Evolutionary conservation across 2,113 vertebrate genomes (phyloP).

Genomic region (Aegotheles bennettii): DNA sequence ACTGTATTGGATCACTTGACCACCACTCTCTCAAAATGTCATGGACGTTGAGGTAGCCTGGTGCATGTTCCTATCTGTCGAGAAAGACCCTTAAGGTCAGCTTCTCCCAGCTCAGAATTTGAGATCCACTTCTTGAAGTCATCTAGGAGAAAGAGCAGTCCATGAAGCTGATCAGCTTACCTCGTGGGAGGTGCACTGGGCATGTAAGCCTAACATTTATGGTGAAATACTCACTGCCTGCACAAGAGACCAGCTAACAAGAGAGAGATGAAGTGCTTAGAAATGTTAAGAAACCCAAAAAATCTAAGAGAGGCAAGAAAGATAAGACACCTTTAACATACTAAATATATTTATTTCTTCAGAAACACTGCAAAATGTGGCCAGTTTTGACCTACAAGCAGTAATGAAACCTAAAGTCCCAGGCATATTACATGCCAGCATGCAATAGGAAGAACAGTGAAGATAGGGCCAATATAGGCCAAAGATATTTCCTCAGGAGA

Average conservation of each 20-base stretch:
- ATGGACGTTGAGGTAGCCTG: not conserved
- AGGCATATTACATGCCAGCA: slow-evolving; percentile 61
- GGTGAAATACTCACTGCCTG: not conserved
- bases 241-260: not conserved
- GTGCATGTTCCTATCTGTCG: not conserved
- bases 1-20: not conserved
- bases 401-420: slow-evolving; percentile 36
- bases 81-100: not conserved
- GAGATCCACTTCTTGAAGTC: not conserved
- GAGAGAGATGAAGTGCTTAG: not conserved
- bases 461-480: slow-evolving; percentile 25
- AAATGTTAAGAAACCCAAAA: not conserved
- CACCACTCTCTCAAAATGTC: not conserved
- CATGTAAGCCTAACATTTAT: not conserved
- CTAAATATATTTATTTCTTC: slow-evolving; percentile 66
- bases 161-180: not conserved
- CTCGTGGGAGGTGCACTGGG: not conserved
- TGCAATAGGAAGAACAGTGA: slow-evolving; percentile 41
- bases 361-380: slow-evolving; percentile 54
- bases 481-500: slow-evolving; percentile 33
- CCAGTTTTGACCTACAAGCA: slow-evolving; percentile 58
- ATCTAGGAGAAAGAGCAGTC: not conserved
- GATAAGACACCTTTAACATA: slow-evolving; percentile 56
- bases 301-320: not conserved
- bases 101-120: not conserved